Conservation (phyloP, 2,888 invertebrate species). For the Noctua comes region DNA sequence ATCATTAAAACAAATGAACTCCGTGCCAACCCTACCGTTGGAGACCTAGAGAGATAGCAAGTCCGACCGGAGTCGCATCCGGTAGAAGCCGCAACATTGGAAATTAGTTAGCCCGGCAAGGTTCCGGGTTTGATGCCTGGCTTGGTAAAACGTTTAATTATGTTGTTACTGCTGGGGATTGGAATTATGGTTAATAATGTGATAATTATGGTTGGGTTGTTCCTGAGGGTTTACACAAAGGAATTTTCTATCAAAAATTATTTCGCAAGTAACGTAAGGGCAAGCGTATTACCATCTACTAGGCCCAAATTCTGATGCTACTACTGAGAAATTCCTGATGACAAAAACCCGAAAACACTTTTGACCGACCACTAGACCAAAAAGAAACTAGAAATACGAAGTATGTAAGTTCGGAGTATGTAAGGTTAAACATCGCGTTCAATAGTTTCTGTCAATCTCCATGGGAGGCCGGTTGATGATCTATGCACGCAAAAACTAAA, state of each 20-base stretch:
- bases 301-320: too few relatives aligned
- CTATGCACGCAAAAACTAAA: too few relatives aligned
- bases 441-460: too few relatives aligned
- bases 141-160: conserved; percentile 30
- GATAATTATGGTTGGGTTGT: not conserved
- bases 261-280: too few relatives aligned
- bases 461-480: too few relatives aligned
- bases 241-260: not conserved
- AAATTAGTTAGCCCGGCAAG: conserved; percentile 41
- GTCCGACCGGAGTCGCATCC: conserved; percentile 33
- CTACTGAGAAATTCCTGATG: too few relatives aligned
- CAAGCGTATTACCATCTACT: too few relatives aligned
- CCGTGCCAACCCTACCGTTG: conserved; percentile 32
- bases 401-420: too few relatives aligned
- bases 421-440: too few relatives aligned
- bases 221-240: not conserved
- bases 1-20: not conserved
- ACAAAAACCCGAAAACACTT: not conserved
- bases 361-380: not conserved
- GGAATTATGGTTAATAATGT: not conserved
- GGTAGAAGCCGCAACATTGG: conserved; percentile 39
- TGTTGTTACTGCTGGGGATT: not conserved
- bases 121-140: conserved; percentile 31
- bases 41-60: conserved; percentile 17
- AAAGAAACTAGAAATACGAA: too few relatives aligned